These are phyloP conservation scores for Alces alces DNA, from an alignment of 2,113 vertebrate genomes.

Conservation along the genomic window DNA sequence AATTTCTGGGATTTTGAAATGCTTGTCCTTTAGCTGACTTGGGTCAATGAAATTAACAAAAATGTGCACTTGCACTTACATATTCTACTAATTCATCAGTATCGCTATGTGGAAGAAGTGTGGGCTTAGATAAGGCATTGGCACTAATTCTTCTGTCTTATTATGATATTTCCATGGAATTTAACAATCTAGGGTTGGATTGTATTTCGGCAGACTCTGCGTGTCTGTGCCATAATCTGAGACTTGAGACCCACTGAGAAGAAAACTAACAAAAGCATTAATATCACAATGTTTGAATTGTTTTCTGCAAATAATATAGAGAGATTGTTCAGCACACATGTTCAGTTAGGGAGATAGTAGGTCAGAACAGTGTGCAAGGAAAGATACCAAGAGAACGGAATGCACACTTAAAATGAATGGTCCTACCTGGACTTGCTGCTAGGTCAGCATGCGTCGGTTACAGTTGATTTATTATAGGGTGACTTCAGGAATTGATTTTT, in stretches of 20 bases:
- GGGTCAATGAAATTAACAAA: not conserved
- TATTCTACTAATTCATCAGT: not conserved
- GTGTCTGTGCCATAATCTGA: not conserved
- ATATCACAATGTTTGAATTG: not conserved
- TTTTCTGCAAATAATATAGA: not conserved
- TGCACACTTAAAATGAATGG: not conserved
- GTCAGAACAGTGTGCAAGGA: not conserved
- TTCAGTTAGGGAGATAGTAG: not conserved
- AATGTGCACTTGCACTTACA: not conserved
- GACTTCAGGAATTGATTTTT: not conserved
- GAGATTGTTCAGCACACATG: not conserved
- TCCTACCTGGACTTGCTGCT: not conserved
- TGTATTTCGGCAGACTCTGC: not conserved
- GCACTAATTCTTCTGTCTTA: not conserved
- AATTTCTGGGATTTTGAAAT: not conserved
- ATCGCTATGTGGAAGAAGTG: not conserved
- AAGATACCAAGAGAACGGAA: not conserved
- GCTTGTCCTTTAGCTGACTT: not conserved
- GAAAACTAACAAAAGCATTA: not conserved
- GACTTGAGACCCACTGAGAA: not conserved
- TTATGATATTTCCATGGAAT: not conserved
- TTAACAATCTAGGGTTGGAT: not conserved
- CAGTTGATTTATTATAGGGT: not conserved
- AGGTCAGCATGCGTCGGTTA: not conserved
- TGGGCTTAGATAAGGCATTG: not conserved